phyloP scores from a whole-genome alignment of 2,797 vertebrate genomes.

The Trichosurus vulpecula region DNA sequence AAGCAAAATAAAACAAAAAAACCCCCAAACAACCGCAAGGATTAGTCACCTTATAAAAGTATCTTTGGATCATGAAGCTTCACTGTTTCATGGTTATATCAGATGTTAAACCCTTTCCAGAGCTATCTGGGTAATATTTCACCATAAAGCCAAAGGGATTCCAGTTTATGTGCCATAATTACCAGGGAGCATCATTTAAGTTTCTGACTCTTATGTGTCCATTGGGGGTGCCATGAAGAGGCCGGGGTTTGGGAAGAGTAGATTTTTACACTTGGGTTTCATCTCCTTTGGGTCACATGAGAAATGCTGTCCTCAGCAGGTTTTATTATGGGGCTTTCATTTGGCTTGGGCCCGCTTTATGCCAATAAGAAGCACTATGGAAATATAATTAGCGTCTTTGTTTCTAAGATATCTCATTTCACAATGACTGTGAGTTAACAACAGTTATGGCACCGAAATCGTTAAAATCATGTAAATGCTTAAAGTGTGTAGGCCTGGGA shows the following conservation, averaged over 20 bases:
- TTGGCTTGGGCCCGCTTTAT: constrained; percentile 69
- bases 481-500: constrained; percentile 88
- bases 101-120: constrained; percentile 22
- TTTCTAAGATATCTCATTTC: constrained; percentile 80
- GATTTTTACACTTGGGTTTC: neutral
- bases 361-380: constrained; percentile 80
- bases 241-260: neutral
- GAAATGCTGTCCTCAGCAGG: constrained; percentile 29
- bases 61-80: constrained; percentile 50
- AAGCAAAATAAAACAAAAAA: neutral
- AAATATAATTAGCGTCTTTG: constrained; percentile 84
- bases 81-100: constrained; percentile 15
- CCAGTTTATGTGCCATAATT: neutral
- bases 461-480: constrained; percentile 90
- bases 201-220: neutral
- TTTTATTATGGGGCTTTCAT: constrained; percentile 74
- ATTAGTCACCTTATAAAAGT: constrained; percentile 43
- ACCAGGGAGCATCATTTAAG: constrained; percentile 32
- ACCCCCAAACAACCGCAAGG: neutral
- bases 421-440: constrained; percentile 82
- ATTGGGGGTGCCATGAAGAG: neutral
- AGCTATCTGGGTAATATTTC: constrained; percentile 36
- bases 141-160: constrained; percentile 42
- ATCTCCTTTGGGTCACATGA: constrained; percentile 27
- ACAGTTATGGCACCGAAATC: constrained; percentile 85